Evolutionary conservation across 2,888 invertebrate species (phyloP).

Genomic region (Neoaliturus tenellus): DNA sequence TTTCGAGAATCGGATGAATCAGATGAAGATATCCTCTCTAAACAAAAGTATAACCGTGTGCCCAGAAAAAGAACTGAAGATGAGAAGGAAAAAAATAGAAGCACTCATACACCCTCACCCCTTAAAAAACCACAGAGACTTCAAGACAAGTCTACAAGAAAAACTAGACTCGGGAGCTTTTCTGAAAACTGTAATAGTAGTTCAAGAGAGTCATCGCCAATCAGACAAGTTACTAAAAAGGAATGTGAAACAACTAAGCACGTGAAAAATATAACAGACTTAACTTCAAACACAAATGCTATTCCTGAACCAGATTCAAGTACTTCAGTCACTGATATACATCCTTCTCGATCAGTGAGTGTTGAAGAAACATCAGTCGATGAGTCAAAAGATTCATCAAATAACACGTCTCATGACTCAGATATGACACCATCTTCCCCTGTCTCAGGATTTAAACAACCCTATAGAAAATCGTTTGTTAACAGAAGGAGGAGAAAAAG

Average conservation of each 20-base stretch:
- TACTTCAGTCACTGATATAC: not conserved
- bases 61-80: not conserved
- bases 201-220: not conserved
- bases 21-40: not conserved
- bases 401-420: not conserved
- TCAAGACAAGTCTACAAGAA: not conserved
- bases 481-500: constrained; percentile 16
- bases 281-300: not conserved
- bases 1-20: constrained; percentile 8
- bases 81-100: not conserved
- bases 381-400: not conserved
- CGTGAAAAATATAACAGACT: not conserved
- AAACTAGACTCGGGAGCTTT: not conserved
- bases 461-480: constrained; percentile 23
- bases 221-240: not conserved
- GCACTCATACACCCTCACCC: too few relatives aligned
- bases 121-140: not conserved
- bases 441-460: constrained; percentile 10
- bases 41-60: constrained; percentile 7
- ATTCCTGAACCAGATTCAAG: constrained; percentile 46
- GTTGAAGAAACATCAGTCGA: not conserved
- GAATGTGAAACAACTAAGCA: not conserved
- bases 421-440: not conserved
- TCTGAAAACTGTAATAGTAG: not conserved
- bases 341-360: not conserved